Base-by-base conservation (phyloP, 2,888 invertebrate genomes). In the Mimas tiliae region DNA sequence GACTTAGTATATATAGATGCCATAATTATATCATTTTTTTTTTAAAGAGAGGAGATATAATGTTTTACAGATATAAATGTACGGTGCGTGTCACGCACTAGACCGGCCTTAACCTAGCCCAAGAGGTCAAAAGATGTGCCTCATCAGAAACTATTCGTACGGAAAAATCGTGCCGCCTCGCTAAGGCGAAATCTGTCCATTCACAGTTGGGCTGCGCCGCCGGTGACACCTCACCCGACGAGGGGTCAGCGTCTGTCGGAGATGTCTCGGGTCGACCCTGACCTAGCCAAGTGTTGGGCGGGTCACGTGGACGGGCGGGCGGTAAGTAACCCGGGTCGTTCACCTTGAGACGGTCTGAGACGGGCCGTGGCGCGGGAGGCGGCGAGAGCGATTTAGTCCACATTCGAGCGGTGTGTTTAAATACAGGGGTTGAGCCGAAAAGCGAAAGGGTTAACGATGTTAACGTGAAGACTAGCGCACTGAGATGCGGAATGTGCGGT, bases 321-420 rank as follows among this genome's bases (percentile, higher is more conserved):
- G 91, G 86, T 74, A 82, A 82, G 81, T 81, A 77, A 82, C 86
- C 81, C 78, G 77, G 91, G 89, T 85, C 92, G 83, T 91, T 91
- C 92, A 92, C 92, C 92, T 91, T 91, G 89, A 91, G 90, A 90
- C 90, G 78, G 82, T 92, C 90, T 90, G 89, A 91, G 90, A 90
- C 90, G 78, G 82, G 78, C 78, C 79, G 81, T 78, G 79, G 72
- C 71, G 72, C 76, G 80, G 74, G 81, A 83, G 83, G 80, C 72
- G 82, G 85, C 83, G 84, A 76, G 73, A 70, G 71, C 68, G 76
- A 72, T 74, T 74, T 70, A 67, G 63, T 67, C 65, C 67, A 69
- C 65, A 69, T 73, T 71, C 70, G 70, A 68, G 68, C 55, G 42
- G 19, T 65, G 55, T 65, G 71, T 62, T 62, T 34, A 64, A 52